Conservation (phyloP, 1,140 invertebrate genomes). For the Heliothis subflexa region DNA sequence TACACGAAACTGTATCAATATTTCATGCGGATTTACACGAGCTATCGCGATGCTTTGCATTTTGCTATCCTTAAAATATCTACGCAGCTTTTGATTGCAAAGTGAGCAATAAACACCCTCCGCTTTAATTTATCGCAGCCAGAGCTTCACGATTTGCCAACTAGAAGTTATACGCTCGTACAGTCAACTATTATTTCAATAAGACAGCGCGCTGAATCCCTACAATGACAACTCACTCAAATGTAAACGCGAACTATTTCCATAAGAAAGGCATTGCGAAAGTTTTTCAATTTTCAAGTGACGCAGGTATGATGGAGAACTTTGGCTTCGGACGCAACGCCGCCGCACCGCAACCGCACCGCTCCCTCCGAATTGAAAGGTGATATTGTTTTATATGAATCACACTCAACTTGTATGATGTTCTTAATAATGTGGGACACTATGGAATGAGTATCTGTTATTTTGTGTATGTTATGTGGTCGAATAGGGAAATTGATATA, state of each 20-base stretch:
- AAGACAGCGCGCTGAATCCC: constrained; percentile 76
- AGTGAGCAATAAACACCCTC: constrained; percentile 34
- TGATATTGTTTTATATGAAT: constrained; percentile 26
- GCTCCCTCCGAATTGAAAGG: not conserved
- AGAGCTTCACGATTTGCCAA: constrained; percentile 25
- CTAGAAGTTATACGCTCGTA: constrained; percentile 48
- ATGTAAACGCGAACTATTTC: constrained; percentile 84
- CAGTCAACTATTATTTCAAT: constrained; percentile 72
- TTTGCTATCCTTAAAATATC: constrained; percentile 78
- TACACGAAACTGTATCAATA: constrained; percentile 86
- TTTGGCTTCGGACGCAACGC: constrained; percentile 76
- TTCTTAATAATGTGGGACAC: not conserved
- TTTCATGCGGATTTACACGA: constrained; percentile 85
- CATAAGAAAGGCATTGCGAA: constrained; percentile 85
- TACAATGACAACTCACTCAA: constrained; percentile 85
- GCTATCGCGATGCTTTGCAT: constrained; percentile 76
- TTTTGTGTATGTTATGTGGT: too few species aligned
- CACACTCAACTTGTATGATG: not conserved
- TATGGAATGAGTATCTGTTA: too few species aligned
- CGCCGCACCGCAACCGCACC: constrained; percentile 45
- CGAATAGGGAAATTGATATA: too few species aligned
- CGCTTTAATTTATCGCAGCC: constrained; percentile 34
- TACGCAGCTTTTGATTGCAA: constrained; percentile 54
- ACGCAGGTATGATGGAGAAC: constrained; percentile 84
- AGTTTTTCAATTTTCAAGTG: constrained; percentile 86